Base-by-base conservation (phyloP, 2,797 vertebrate species). In the Parauchenoglanis punctatus region DNA sequence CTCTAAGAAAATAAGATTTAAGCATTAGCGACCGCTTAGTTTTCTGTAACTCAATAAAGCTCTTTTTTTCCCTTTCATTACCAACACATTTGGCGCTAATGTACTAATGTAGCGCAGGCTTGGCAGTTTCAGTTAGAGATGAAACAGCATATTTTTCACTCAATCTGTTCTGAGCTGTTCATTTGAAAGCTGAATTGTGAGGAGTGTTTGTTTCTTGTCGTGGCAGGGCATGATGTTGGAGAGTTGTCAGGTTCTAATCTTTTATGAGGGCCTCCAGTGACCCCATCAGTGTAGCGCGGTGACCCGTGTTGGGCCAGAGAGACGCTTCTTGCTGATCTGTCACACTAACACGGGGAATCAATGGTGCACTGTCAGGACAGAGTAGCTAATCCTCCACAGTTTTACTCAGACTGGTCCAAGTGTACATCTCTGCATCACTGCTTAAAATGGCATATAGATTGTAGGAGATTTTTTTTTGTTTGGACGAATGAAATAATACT, bases 381-480 rank as follows among this genome's bases (percentile, higher is more conserved):
- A 72, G 67, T 88, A 87, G 92, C 92, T 92, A 88, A 91, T 90
- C 85, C 89, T 80, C 59, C 76, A 77, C 84, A 85, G 90, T 84
- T 88, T 87, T 85, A 88, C 87, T 82, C 89, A 75, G 87, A 86
- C 20, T 77, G 76, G 61, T 78, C 31, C 17, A 35, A 52, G 75
- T 80, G 65, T 52, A 28, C n/a, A 61, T 49, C 61, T 46, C 59
- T 58, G 63, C 73, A 40, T 15, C 46, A 54, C 84, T 78, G 13
- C 40, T 70, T 78, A 46, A 73, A 84, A 86, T 72, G 52, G 11
- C 70, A 77, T 40, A 87, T 59, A 83, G 49, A 54, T 61, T 82
- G 49, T 67, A 59, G 59, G 0, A 25, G 31, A 23, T 6, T 6
- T 52, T 52, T 54, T 17, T 75, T n/a, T 17, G 4, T n/a, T 15